Evolutionary conservation across 2,797 vertebrate genomes (phyloP), one percentile per base, ranked within the genome.

Genomic region (Darevskia nairensis): DNA sequence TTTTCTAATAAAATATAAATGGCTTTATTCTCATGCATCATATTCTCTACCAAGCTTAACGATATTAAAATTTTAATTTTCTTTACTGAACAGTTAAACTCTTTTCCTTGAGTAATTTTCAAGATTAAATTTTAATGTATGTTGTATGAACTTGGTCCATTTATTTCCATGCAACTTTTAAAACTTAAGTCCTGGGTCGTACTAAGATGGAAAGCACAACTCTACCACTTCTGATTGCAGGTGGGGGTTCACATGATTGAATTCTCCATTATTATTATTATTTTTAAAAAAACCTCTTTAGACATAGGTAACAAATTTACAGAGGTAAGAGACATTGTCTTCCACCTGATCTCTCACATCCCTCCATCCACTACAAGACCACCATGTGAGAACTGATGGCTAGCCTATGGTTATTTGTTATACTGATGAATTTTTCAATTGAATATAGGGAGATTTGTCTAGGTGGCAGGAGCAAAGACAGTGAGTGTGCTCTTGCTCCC

Each of bases 21-120:
- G 96, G 95, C 95, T 95, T 90, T 97, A 91, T 97, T 96, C 95
- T 93, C 96, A 97, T 98, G 97, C 96, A 96, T 96, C 96, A 94
- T 96, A 96, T 98, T 98, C 96, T 96, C 96, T 97, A 97, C 97
- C 96, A 96, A 97, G 84, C 90, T 94, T 94, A 94, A 95, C 94
- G 97, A 96, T 15, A 71, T 89, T 96, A 87, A 95, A 97, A 97
- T 94, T 95, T 93, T 97, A 44, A 86, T 86, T 79, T 79, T 64
- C 85, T 79, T 68, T 66, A 78, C n/a, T n/a, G 29, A 82, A 15
- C 0, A 59, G 8, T 82, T 88, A 82, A 92, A 23, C 0, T 83
- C 77, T 86, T 32, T 85, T 80, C 32, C 76, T 1, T 3, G 2
- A 79, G 85, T 46, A 66, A 91, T 90, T 82, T 39, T 0, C 44